Percentiles rank a stretch among this genome's conserved stretches.
Conservation (phyloP, 2,888 invertebrate species). For the Macrophya alboannulata region DNA sequence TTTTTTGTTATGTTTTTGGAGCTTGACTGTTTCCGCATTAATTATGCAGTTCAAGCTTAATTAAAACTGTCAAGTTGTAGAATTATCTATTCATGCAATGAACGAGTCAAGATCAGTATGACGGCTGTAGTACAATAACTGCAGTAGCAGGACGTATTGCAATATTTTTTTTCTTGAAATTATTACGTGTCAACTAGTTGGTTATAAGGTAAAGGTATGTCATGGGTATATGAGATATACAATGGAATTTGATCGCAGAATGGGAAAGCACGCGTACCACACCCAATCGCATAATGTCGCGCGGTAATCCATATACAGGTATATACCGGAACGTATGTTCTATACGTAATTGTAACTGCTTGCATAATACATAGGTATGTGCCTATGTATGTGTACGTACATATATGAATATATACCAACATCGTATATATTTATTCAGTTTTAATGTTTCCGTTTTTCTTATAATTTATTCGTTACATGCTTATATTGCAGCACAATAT, state of each 20-base stretch:
- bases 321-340: slow-evolving; percentile 7
- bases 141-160: neutral
- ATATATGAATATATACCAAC: neutral
- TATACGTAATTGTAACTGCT: slow-evolving; percentile 23
- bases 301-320: slow-evolving; percentile 36
- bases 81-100: neutral
- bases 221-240: slow-evolving; percentile 14
- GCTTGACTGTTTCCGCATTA: neutral
- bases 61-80: neutral
- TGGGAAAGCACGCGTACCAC: slow-evolving; percentile 39
- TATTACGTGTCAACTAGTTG: slow-evolving; percentile 3
- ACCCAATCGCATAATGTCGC: slow-evolving; percentile 39
- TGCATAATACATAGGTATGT: neutral
- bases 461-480: neutral
- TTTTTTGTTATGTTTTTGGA: neutral
- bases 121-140: neutral
- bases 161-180: slow-evolving; percentile 10
- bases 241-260: slow-evolving; percentile 49
- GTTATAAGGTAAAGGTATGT: slow-evolving; percentile 3
- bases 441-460: neutral
- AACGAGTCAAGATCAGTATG: too few relatives aligned
- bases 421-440: neutral
- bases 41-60: neutral
- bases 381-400: neutral
- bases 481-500: neutral